Evolutionary conservation across 2,113 vertebrate genomes (phyloP).

Genomic region (Rissa tridactyla): DNA sequence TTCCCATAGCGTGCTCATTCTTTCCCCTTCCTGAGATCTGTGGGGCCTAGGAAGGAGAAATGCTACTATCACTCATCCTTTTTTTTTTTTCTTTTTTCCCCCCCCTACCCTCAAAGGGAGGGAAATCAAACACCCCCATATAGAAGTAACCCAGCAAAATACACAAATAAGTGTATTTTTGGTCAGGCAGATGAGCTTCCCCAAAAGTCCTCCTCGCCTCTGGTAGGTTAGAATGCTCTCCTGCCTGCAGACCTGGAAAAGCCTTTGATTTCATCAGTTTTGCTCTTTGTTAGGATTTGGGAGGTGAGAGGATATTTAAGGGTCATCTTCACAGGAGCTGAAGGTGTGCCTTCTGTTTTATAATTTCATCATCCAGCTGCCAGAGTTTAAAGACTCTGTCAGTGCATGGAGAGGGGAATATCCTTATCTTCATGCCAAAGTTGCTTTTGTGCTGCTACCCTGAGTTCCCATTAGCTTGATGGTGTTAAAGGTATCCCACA

Average conservation of each 20-base stretch:
- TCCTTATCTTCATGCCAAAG: too few relatives aligned
- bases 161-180: neutral
- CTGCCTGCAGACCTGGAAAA: neutral
- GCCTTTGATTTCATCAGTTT: neutral
- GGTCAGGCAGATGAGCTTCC: neutral
- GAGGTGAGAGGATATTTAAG: neutral
- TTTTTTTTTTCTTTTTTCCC: neutral
- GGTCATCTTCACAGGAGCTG: neutral
- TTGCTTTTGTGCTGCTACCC: neutral
- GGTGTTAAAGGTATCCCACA: neutral
- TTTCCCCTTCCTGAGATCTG: neutral
- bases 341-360: neutral
- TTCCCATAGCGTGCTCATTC: neutral
- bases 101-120: too few relatives aligned
- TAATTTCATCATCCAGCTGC: neutral
- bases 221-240: neutral
- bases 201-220: neutral
- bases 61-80: neutral
- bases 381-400: neutral
- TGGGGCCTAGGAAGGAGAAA: neutral
- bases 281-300: neutral
- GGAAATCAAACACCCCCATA: neutral
- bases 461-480: neutral
- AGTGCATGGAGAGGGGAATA: rapidly evolving
- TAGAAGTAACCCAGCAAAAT: neutral